Conservation (phyloP, 2,797 vertebrate genomes). For the Falco cherrug region DNA sequence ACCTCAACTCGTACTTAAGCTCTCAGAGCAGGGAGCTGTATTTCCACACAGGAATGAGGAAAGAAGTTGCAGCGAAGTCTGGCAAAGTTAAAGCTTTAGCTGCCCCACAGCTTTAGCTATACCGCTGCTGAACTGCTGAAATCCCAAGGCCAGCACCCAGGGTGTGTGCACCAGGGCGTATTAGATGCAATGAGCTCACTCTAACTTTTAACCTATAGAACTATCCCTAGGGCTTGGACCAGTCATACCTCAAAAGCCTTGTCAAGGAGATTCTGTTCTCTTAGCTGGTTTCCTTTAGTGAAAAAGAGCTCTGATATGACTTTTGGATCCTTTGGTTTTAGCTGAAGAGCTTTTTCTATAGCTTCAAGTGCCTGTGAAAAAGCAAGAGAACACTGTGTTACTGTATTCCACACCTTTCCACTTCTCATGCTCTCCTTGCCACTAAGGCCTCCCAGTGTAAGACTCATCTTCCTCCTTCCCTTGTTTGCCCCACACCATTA, state of each 20-base stretch:
- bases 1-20: background rate
- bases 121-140: background rate
- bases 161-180: background rate
- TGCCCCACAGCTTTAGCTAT: background rate
- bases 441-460: background rate
- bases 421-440: background rate
- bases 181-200: background rate
- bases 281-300: conserved; percentile 95
- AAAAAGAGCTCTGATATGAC: conserved; percentile 92
- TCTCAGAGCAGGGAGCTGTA: background rate
- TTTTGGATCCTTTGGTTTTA: conserved; percentile 86
- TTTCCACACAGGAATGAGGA: background rate
- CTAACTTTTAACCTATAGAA: background rate
- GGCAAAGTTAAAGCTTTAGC: background rate
- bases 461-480: background rate
- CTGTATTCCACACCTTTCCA: background rate
- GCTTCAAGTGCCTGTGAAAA: conserved; percentile 86
- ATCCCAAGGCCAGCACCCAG: background rate
- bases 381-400: background rate
- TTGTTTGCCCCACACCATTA: background rate
- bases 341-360: conserved; percentile 88
- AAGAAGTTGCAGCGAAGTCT: background rate
- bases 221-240: background rate
- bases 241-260: conserved; percentile 88
- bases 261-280: conserved; percentile 94